Percentiles rank a stretch among this genome's conserved stretches.
Conservation (phyloP, 2,888 invertebrate genomes). For the Dysmachus trigonus region DNA sequence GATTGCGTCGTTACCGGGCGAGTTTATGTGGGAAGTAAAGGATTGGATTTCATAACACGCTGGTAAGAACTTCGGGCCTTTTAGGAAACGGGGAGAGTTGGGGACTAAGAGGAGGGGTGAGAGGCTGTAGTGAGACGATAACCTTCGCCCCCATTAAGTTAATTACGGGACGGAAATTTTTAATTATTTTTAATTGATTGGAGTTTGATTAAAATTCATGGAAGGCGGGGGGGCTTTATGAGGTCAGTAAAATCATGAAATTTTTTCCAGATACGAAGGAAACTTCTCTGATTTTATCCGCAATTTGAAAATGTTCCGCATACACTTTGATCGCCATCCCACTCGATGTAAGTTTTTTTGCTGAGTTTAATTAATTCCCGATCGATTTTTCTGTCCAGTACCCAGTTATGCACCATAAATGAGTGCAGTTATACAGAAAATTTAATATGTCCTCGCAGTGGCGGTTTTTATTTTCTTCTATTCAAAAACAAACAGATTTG, state of each 20-base stretch:
- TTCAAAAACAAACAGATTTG: background rate
- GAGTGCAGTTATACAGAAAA: background rate
- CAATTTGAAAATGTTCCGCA: background rate
- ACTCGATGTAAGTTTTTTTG: background rate
- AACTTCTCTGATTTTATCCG: background rate
- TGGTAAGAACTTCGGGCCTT: background rate
- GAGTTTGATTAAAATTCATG: background rate
- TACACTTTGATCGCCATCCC: background rate
- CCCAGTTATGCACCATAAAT: background rate
- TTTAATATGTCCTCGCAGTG: background rate
- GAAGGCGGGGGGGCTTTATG: background rate
- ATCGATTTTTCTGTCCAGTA: background rate
- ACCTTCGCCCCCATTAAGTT: background rate
- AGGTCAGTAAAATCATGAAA: background rate
- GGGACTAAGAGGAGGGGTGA: background rate
- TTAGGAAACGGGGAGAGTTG: background rate
- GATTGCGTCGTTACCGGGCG: background rate
- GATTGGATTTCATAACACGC: background rate
- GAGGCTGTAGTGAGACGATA: background rate
- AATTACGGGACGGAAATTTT: background rate
- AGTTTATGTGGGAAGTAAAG: background rate
- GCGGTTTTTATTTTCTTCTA: background rate
- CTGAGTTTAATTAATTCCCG: background rate
- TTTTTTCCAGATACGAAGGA: background rate
- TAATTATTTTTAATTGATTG: background rate